Evolutionary conservation across 1,140 invertebrate genomes (phyloP), one percentile per base, ranked within the genome.

Genomic region (Trichoplusia ni): DNA sequence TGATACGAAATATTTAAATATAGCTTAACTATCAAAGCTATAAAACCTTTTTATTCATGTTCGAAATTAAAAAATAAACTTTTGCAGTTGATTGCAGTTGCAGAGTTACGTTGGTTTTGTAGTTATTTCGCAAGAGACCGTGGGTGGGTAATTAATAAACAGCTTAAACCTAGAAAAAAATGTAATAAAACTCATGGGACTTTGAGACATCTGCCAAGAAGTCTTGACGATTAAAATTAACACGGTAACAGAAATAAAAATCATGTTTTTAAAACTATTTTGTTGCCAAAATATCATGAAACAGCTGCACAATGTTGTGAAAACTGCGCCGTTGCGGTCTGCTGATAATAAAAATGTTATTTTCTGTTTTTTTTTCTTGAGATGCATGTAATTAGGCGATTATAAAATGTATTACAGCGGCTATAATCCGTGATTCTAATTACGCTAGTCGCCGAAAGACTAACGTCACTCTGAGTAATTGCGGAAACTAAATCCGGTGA

Each of bases 171-270:
- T 73, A 77, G 67, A 70, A 84, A 85, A 82, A 79, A 86, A 61
- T 40, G 78, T 64, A 81, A 85, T 82, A 89, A 86, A 86, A 77
- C 63, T 67, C 73, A 72, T 77, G 72, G 72, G 38, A 69, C 81
- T 86, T 85, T 85, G 85, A 84, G 76, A 78, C 81, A 85, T 81
- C 80, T 88, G 87, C 85, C 84, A 88, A 90, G 80, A 87, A 64
- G 76, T 83, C 72, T 72, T 78, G 79, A 80, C 77, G 82, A 89
- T 87, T 82, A 86, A 86, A 86, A 83, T 86, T 86, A 84, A 86
- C 81, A 77, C 65, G 37, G 44, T 51, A 69, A 73, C 67, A 56
- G 77, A 85, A 81, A 86, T 86, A 83, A 84, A 86, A 85, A 73
- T 70, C 62, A 67, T 75, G 65, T 81, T 85, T 82, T 79, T 73